These are phyloP conservation scores for Merodon equestris DNA, from an alignment of 2,888 invertebrate genomes.

Conservation along the genomic window DNA sequence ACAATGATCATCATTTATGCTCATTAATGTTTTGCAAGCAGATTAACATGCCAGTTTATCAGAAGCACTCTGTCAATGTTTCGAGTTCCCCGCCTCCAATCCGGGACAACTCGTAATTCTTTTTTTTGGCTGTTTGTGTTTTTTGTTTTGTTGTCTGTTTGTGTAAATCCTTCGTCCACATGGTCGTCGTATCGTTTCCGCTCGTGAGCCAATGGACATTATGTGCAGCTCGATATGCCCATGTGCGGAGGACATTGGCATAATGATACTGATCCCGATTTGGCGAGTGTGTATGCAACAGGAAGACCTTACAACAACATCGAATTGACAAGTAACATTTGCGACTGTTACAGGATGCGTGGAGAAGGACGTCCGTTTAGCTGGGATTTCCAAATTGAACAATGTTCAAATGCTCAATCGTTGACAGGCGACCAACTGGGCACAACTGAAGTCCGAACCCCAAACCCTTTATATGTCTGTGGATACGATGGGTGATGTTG, in stretches of 20 bases:
- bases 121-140: too few species aligned
- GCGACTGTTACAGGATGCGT: slow-evolving; percentile 21
- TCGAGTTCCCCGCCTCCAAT: slow-evolving; percentile 7
- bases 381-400: slow-evolving; percentile 39
- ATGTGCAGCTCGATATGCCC: slow-evolving; percentile 40
- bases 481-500: slow-evolving; percentile 4
- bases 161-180: slow-evolving; percentile 18
- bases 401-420: slow-evolving; percentile 43
- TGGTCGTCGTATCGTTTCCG: slow-evolving; percentile 36
- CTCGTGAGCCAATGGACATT: slow-evolving; percentile 16
- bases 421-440: slow-evolving; percentile 38
- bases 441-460: too few species aligned
- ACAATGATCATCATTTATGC: slow-evolving; percentile 60
- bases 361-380: slow-evolving; percentile 23
- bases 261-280: slow-evolving; percentile 11
- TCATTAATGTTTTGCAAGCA: slow-evolving; percentile 61
- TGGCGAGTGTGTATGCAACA: slow-evolving; percentile 27
- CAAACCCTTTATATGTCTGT: background rate
- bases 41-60: slow-evolving; percentile 59
- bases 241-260: slow-evolving; percentile 28
- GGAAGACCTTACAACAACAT: slow-evolving; percentile 60
- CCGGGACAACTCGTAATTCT: background rate
- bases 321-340: slow-evolving; percentile 58
- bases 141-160: background rate
- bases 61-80: slow-evolving; percentile 40